Conservation (phyloP, 1,140 invertebrate genomes). For the Pachyrhynchus sulphureomaculatus region DNA sequence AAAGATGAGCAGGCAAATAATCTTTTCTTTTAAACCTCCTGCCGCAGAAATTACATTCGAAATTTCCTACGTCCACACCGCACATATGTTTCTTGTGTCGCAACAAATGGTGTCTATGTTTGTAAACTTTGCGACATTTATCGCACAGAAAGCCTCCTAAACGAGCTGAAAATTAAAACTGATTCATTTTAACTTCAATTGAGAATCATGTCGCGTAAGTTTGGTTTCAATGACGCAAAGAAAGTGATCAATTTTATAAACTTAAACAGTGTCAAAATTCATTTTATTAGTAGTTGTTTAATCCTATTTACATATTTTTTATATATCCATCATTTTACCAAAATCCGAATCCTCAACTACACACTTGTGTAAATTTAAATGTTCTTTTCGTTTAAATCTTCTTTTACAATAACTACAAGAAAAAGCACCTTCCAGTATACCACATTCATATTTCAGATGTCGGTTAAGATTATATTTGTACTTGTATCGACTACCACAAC, state of each 20-base stretch:
- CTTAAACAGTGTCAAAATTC: too few relatives aligned
- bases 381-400: slow-evolving; percentile 9
- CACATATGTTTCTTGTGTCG: slow-evolving; percentile 9
- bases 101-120: not conserved
- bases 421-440: slow-evolving; percentile 1
- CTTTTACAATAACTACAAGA: not conserved
- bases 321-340: too few relatives aligned
- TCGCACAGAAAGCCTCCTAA: not conserved
- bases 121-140: not conserved
- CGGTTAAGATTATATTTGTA: slow-evolving; percentile 2
- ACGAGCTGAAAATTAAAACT: too few relatives aligned
- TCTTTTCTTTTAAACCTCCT: slow-evolving; percentile 3
- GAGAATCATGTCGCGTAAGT: not conserved
- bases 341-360: not conserved
- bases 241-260: not conserved
- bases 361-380: slow-evolving; percentile 1
- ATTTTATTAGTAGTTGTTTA: too few relatives aligned
- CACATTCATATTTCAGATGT: slow-evolving; percentile 8
- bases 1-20: not conserved
- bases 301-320: too few relatives aligned
- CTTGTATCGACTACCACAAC: not conserved
- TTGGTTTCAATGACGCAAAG: not conserved
- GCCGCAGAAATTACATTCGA: not conserved
- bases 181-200: not conserved
- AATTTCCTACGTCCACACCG: not conserved